Evolutionary conservation across 2,888 invertebrate genomes (phyloP).

Genomic region (Lasius fuliginosus): DNA sequence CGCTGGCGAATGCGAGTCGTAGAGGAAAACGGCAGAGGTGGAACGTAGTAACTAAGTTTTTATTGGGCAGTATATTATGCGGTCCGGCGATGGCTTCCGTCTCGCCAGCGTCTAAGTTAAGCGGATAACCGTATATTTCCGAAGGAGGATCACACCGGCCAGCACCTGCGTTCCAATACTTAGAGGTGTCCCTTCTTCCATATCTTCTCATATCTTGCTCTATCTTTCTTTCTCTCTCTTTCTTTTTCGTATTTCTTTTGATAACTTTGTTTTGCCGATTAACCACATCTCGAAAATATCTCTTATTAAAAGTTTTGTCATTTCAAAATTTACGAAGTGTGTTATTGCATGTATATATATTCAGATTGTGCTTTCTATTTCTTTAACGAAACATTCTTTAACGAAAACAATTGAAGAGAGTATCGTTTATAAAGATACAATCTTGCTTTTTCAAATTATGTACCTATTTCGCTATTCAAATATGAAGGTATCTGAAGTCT

Average conservation of each 20-base stretch:
- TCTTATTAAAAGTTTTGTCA: constrained; percentile 44
- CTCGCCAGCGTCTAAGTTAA: constrained; percentile 84
- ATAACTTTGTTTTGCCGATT: constrained; percentile 47
- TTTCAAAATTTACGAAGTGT: not conserved
- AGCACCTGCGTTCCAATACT: constrained; percentile 75
- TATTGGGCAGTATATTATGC: constrained; percentile 84
- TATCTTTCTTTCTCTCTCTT: not conserved
- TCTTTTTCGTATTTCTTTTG: constrained; percentile 40
- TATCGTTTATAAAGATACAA: not conserved
- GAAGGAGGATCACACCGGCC: constrained; percentile 75
- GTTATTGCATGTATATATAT: not conserved
- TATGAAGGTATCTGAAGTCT: not conserved
- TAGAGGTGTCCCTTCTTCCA: constrained; percentile 35
- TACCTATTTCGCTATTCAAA: not conserved
- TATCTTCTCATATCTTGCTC: constrained; percentile 6
- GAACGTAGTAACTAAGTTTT: constrained; percentile 84
- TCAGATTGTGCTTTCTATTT: not conserved
- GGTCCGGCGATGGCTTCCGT: constrained; percentile 82
- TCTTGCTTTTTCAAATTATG: not conserved
- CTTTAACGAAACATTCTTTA: not conserved
- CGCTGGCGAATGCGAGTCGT: constrained; percentile 30
- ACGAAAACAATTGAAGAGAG: not conserved
- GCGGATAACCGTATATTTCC: constrained; percentile 84
- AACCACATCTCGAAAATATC: constrained; percentile 37
- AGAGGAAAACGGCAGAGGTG: constrained; percentile 59